Evolutionary conservation across 2,888 invertebrate species (phyloP), one percentile per base, ranked within the genome.

Genomic region (Synanthedon myopaeformis): DNA sequence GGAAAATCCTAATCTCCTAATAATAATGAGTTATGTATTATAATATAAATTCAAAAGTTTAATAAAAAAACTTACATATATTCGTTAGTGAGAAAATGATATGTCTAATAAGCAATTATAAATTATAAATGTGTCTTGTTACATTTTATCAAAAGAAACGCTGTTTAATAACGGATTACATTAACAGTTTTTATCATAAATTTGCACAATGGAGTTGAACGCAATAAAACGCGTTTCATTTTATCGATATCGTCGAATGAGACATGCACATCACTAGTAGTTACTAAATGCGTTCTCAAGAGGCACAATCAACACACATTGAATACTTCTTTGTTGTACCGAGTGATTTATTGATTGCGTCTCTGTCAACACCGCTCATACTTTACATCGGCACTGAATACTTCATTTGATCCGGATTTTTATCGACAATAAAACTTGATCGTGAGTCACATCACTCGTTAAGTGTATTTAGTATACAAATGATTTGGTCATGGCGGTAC

Each of bases 321-420:
- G 82, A 87, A 82, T 78, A 73, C 76, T 71, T 75, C 82, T 81
- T 85, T 86, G 82, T 85, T 69, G 71, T 63, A 64, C 70, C 76
- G 77, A 84, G 83, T 87, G 86, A 87, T 87, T 87, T 87, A 87
- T 87, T 85, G 87, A 87, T 84, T 82, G 79, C 84, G 77, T 81
- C 82, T 85, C 86, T 87, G 87, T 87, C 87, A 87, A 86, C 87
- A 86, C 79, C 67, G 72, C 78, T 72, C 78, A 79, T 78, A 80
- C 70, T 78, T 77, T 76, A 79, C 78, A 77, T 72, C 64, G 67
- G 62, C 66, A 63, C 70, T 86, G 84, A 87, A 86, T 87, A 86
- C 86, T 85, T 87, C 87, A 86, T 87, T 86, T 86, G 85, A 85
- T 84, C 83, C 83, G 82, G 79, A 84, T 86, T 83, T 83, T 84